Evolutionary conservation across 2,888 invertebrate species (phyloP).

Genomic region (Ectobius pallidus): DNA sequence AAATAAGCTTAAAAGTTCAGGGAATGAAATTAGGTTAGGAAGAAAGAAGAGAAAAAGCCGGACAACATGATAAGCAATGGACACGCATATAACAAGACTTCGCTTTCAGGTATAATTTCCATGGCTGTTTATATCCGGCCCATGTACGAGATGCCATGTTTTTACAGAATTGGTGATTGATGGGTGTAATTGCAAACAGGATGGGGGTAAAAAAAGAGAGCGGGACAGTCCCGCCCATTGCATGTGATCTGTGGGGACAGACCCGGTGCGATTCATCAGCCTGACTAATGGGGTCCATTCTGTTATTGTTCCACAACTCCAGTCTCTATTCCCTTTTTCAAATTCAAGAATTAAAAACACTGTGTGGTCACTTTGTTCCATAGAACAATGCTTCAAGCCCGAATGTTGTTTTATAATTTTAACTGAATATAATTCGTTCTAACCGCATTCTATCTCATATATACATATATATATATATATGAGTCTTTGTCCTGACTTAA

Average conservation of each 20-base stretch:
- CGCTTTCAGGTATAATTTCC: constrained; percentile 5
- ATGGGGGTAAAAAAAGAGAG: constrained; percentile 9
- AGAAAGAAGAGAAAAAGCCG: too few species aligned
- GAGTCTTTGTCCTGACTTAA: background rate
- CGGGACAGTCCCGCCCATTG: constrained; percentile 19
- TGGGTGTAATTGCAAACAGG: constrained; percentile 23
- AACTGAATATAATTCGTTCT: too few species aligned
- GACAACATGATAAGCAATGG: too few species aligned
- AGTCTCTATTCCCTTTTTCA: too few species aligned
- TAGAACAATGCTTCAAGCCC: too few species aligned
- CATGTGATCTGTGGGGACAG: constrained; percentile 23
- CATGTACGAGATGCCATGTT: background rate
- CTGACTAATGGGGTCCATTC: constrained; percentile 26
- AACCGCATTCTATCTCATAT: too few species aligned
- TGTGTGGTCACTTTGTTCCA: too few species aligned
- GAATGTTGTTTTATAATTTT: too few species aligned
- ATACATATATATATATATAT: background rate
- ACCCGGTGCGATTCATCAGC: constrained; percentile 28
- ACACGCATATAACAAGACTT: background rate
- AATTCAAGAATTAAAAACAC: too few species aligned
- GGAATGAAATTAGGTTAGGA: too few species aligned
- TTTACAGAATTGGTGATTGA: constrained; percentile 23
- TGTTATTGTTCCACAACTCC: constrained; percentile 9
- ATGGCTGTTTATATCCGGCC: background rate
- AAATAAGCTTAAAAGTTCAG: too few species aligned